Evolutionary conservation across 1,140 invertebrate genomes (phyloP).

Genomic region (Drosophila miranda): DNA sequence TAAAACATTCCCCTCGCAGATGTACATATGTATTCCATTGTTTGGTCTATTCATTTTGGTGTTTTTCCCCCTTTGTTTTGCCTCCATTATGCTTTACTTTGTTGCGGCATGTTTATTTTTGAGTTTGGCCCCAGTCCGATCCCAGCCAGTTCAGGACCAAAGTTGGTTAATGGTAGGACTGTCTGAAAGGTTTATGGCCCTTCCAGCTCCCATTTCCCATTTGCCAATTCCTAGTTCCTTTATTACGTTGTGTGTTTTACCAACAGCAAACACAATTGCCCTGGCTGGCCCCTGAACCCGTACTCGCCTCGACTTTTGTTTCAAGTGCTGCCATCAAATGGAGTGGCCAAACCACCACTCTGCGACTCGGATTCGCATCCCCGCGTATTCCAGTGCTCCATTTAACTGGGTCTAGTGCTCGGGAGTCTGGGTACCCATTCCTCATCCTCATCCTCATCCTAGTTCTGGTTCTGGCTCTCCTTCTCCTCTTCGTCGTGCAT

Average conservation of each 20-base stretch:
- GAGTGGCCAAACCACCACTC: conserved; percentile 41
- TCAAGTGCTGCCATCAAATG: conserved; percentile 56
- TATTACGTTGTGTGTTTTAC: conserved; percentile 68
- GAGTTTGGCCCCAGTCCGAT: conserved; percentile 35
- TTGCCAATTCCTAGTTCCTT: conserved; percentile 45
- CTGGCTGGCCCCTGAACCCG: conserved; percentile 3
- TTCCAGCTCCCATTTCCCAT: conserved; percentile 26
- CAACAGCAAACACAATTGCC: conserved; percentile 72
- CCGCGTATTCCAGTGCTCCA: conserved; percentile 48
- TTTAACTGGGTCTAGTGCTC: conserved; percentile 49
- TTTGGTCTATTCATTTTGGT: conserved; percentile 53
- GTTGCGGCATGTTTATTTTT: conserved; percentile 49
- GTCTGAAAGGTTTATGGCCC: conserved; percentile 53
- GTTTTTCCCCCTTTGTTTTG: conserved; percentile 46
- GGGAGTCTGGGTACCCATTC: background rate
- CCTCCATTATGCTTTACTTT: conserved; percentile 49
- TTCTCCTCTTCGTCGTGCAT: conserved; percentile 43
- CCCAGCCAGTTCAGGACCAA: background rate
- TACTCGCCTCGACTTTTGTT: conserved; percentile 56
- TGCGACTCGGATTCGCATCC: conserved; percentile 5
- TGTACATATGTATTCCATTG: conserved; percentile 45
- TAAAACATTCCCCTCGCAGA: background rate
- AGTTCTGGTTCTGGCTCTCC: no score
- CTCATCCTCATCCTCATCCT: conserved; percentile 7
- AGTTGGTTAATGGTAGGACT: conserved; percentile 35